Evolutionary conservation across 2,113 vertebrate genomes (phyloP).

Genomic region (Engystomops pustulosus): DNA sequence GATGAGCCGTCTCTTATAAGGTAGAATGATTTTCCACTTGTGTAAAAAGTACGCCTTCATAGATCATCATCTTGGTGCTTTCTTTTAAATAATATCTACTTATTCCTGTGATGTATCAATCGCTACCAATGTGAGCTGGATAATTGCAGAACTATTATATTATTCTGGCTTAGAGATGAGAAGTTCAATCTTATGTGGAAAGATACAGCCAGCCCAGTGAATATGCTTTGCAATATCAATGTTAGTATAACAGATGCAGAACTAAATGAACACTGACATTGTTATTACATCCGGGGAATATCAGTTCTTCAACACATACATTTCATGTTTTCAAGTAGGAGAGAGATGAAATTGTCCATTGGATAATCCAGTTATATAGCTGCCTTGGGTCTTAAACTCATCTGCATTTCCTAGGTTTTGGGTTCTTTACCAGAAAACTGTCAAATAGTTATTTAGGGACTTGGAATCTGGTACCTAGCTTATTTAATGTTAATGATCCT

Average conservation of each 20-base stretch:
- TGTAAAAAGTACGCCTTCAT: slow-evolving; percentile 36
- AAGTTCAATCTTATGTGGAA: slow-evolving; percentile 25
- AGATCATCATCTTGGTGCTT: slow-evolving; percentile 39
- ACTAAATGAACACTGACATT: slow-evolving; percentile 59
- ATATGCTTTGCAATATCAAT: slow-evolving; percentile 45
- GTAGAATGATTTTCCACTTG: slow-evolving; percentile 31
- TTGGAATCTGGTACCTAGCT: slow-evolving; percentile 1
- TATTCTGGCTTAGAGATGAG: slow-evolving; percentile 39
- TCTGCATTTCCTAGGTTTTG: slow-evolving; percentile 36
- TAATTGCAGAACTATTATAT: slow-evolving; percentile 46
- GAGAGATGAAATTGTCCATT: slow-evolving; percentile 53
- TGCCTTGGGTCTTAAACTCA: slow-evolving; percentile 40
- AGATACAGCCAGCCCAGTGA: slow-evolving; percentile 42
- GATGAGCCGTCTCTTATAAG: slow-evolving; percentile 4
- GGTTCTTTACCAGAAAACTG: slow-evolving; percentile 32
- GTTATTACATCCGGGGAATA: slow-evolving; percentile 54
- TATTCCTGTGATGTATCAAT: slow-evolving; percentile 38
- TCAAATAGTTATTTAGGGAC: slow-evolving; percentile 19
- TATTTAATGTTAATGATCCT: slow-evolving; percentile 38
- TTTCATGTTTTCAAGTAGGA: slow-evolving; percentile 61
- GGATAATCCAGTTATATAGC: slow-evolving; percentile 59
- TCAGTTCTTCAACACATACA: slow-evolving; percentile 56
- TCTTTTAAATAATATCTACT: slow-evolving; percentile 42
- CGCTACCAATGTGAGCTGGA: slow-evolving; percentile 19
- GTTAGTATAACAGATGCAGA: slow-evolving; percentile 51